Base-by-base conservation (phyloP, 2,888 invertebrate species). In the Sesia bembeciformis region DNA sequence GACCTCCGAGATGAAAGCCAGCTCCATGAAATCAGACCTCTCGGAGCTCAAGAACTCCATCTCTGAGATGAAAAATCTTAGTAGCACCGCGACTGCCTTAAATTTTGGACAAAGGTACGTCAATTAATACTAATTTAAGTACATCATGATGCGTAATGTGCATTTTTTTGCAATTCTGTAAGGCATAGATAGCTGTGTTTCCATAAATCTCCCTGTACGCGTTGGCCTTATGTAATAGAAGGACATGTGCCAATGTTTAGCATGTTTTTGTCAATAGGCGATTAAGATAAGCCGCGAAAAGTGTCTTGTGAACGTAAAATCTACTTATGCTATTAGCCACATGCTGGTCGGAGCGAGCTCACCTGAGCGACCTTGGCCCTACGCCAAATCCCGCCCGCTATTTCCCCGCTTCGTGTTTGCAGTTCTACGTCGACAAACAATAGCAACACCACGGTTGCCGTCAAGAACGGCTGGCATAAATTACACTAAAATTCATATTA, bases 11-110 rank as follows among this genome's bases (percentile, higher is more conserved):
- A 93, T 94, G 91, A 95, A 95, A 86, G 94, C 95, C 62, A 94
- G 93, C 74, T 94, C 94, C 57, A 93, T 96, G 87, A 95, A 95
- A 85, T 94, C 94, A 60, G 95, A 95, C 79, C 90, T 95, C 52
- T 91, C 92, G 58, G 94, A 95, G 74, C 91, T 96, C 61, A 94
- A 96, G 81, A 94, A 94, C 76, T 95, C 95, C 74, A 94, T 96
- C 81, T 94, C 95, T 59, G 96, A 96, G 89, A 96, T 96, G 93
- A 96, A 95, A 86, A 95, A 93, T 70, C 88, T 94, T 58, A 88
- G 87, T 68, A 86, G 74, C 66, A 74, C 85, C 66, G 74, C 85
- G 51, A 78, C 84, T 56, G 83, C 85, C 57, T 76, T 84, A 66
- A 87, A 84, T 67, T 86, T 88, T 66, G 79, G 81, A 70, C 83